Conservation (phyloP, 2,113 vertebrate genomes). For the Castor canadensis region DNA sequence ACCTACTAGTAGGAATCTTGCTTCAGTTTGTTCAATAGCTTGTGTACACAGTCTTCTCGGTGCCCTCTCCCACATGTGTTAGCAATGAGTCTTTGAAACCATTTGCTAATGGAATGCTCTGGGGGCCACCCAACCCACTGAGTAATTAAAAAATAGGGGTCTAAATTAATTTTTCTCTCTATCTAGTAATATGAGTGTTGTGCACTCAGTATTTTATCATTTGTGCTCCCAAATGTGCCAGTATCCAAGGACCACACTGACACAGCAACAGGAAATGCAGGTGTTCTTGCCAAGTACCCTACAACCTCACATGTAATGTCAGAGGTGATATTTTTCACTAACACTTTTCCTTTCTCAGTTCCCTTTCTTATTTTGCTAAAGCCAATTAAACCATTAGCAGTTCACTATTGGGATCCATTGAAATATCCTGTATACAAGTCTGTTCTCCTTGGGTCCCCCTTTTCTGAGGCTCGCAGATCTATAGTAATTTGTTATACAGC, state of each 20-base stretch:
- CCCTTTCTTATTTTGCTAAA: neutral
- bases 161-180: neutral
- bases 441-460: neutral
- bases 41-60: neutral
- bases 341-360: neutral
- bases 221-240: no score
- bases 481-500: neutral
- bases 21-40: neutral
- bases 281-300: no score
- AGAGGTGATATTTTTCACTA: neutral
- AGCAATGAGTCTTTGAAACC: neutral
- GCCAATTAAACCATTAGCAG: neutral
- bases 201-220: no score
- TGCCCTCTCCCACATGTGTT: neutral
- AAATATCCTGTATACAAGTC: no score
- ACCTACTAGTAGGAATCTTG: neutral
- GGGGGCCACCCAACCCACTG: accelerated
- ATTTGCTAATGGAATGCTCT: neutral
- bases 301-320: neutral
- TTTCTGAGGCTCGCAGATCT: no score
- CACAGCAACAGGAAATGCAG: no score
- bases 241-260: no score
- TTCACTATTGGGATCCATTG: neutral
- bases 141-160: neutral
- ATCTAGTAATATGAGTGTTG: neutral